Evolutionary conservation across 2,113 vertebrate genomes (phyloP).

Genomic region (Jacana jacana): DNA sequence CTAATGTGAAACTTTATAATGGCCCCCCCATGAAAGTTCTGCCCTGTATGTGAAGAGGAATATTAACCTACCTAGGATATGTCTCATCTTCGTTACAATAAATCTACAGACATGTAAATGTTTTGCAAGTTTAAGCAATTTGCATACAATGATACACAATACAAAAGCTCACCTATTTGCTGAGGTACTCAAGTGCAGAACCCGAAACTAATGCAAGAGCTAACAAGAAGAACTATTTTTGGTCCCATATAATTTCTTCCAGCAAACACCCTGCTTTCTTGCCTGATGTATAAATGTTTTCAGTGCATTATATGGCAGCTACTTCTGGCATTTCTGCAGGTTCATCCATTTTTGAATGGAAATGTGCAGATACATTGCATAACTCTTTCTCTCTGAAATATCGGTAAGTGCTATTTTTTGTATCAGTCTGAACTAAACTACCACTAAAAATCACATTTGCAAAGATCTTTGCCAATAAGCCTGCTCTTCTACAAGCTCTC

Average conservation of each 20-base stretch:
- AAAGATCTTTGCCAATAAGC: not conserved
- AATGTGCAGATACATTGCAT: fast-evolving
- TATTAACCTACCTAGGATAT: too few relatives aligned
- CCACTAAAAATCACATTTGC: not conserved
- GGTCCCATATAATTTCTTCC: not conserved
- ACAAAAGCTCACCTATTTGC: not conserved
- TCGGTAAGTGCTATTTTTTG: not conserved
- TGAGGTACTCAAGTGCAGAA: not conserved
- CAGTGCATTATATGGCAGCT: not conserved
- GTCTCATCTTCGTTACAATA: not conserved
- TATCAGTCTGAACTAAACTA: not conserved
- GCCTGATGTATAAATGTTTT: not conserved
- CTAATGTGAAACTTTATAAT: not conserved
- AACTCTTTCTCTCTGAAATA: not conserved
- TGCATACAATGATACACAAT: fast-evolving
- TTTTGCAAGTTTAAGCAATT: not conserved
- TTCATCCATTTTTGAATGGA: not conserved
- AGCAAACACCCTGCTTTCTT: not conserved
- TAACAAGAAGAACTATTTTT: not conserved
- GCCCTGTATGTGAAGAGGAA: not conserved
- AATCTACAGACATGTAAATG: fast-evolving
- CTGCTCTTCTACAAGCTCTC: not conserved
- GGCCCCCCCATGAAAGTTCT: fast-evolving
- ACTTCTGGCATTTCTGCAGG: not conserved
- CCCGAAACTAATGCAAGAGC: not conserved